phyloP scores from a whole-genome alignment of 2,113 vertebrate genomes.

The Haemorhous mexicanus region DNA sequence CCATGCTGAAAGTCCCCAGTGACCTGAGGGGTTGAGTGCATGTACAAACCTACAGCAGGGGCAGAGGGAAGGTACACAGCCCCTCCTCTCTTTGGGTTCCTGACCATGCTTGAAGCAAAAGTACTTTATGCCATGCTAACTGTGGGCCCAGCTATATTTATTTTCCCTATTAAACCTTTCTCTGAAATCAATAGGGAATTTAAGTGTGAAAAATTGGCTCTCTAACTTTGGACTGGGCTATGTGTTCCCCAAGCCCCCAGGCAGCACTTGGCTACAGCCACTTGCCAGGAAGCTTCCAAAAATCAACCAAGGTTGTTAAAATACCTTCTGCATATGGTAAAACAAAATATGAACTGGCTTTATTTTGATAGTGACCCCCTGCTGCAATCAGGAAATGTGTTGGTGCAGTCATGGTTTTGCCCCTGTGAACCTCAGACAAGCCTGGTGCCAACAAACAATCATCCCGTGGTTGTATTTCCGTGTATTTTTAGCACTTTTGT shows the following conservation, averaged over 20 bases:
- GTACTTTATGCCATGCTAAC: neutral
- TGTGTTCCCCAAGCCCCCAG: neutral
- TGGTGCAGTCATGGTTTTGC: neutral
- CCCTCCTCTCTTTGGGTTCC: neutral
- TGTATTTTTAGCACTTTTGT: conserved; percentile 6
- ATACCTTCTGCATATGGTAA: neutral
- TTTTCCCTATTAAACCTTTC: neutral
- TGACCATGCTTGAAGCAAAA: neutral
- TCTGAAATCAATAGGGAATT: neutral
- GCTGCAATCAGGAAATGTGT: neutral
- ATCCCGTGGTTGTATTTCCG: neutral
- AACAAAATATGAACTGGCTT: neutral
- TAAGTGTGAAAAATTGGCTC: neutral
- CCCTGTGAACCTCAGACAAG: neutral
- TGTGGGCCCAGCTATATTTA: neutral
- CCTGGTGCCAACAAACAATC: neutral
- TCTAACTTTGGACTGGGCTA: neutral
- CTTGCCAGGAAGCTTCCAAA: neutral
- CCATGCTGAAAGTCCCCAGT: neutral
- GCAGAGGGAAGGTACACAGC: neutral
- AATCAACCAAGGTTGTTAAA: neutral
- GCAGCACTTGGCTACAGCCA: neutral
- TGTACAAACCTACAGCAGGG: neutral
- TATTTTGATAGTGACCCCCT: neutral
- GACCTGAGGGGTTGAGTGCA: neutral